phyloP scores from a whole-genome alignment of 1,140 invertebrate genomes.

The Ostrea edulis region DNA sequence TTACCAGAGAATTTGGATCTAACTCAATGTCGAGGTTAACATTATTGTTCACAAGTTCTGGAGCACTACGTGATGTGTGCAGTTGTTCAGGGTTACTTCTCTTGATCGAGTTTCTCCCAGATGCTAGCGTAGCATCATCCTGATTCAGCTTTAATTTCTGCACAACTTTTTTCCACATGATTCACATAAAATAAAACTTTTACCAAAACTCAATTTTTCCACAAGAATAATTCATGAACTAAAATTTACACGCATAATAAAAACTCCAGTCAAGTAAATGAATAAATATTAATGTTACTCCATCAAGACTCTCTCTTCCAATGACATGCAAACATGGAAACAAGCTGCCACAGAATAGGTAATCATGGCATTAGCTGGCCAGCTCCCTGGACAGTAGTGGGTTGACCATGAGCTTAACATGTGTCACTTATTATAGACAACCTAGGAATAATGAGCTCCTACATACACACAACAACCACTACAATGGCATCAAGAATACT shows the following conservation, averaged over 20 bases:
- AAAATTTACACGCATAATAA: background rate
- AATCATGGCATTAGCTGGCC: background rate
- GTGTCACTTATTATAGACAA: constrained; percentile 15
- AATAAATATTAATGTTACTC: background rate
- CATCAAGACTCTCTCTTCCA: background rate
- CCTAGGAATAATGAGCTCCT: background rate
- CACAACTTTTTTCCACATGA: constrained; percentile 34
- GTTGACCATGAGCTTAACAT: background rate
- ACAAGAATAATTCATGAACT: constrained; percentile 5
- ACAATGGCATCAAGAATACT: background rate
- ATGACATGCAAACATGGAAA: background rate
- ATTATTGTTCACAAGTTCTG: constrained; percentile 22
- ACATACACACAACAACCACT: background rate
- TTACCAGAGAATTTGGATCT: background rate
- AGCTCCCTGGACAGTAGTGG: background rate
- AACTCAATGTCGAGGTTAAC: background rate
- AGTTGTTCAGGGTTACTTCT: background rate
- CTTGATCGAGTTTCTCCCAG: background rate
- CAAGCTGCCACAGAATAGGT: background rate
- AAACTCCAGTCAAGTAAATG: background rate
- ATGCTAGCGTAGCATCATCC: background rate
- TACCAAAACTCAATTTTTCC: background rate
- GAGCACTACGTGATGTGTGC: background rate
- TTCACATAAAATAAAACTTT: background rate
- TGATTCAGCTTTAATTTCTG: constrained; percentile 3